Evolutionary conservation across 1,140 invertebrate genomes (phyloP), one percentile per base, ranked within the genome.

Genomic region (Drosophila busckii): DNA sequence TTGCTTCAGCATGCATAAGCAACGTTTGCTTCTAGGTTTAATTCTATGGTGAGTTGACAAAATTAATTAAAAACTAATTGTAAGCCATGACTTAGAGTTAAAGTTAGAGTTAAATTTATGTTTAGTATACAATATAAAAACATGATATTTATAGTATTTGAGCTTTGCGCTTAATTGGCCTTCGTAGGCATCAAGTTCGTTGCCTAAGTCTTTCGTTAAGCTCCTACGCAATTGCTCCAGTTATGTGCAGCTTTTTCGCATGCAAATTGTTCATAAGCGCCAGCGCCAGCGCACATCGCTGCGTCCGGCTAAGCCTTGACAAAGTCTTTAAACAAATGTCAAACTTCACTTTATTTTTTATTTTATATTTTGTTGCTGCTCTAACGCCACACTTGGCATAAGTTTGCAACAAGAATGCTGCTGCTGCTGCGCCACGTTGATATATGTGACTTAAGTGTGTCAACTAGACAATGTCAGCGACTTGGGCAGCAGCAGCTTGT

Each of bases 361-460:
- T 3, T 12, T 17, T 20, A 50, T 35, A 4, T 40, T 17, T 25
- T 29, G 60, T 60, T 55, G 29, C 19, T 61, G 69, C 37, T 73
- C 65, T 61, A 65, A 76, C 70, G 37, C n/a, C n/a, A n/a, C 70
- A 76, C 60, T 76, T 25, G 65, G 65, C 25, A 42, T 40, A 78
- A 62, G 55, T 68, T 71, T 63, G n/a, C 48, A 78, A 37, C 71
- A 60, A 75, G 69, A 82, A 73, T 62, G 78, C 67, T 66, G 53
- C 66, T 66, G 53, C 66, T 38, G 28, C 46, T 31, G 34, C 49
- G 20, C 35, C 34, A 44, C 44, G 54, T 56, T 32, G 54, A 50
- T 56, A 62, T 80, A 80, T 71, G 68, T 82, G 69, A 69, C 73
- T 82, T 82, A 80, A 80, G 73, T 80, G 69, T 80, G 73, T 80